Evolutionary conservation across 2,797 vertebrate species (phyloP), one percentile per base, ranked within the genome.

Genomic region (Salmo trutta): DNA sequence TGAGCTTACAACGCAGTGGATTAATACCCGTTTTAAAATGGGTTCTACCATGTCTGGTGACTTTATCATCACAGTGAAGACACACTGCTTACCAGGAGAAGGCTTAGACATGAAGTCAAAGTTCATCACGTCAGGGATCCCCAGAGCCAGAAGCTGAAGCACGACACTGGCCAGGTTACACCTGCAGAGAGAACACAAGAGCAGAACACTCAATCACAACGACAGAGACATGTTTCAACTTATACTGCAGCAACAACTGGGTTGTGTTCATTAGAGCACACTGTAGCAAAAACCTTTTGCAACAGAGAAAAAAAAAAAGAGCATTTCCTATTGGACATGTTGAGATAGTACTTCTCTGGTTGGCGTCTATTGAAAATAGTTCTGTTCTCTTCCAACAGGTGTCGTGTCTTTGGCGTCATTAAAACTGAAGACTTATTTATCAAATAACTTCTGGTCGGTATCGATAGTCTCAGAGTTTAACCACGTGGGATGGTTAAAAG

Each of bases 91-190:
- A 99, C 98, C 98, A 84, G 97, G 94, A 75, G 97, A 98, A 0
- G 98, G 98, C 83, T 96, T 99, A 75, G 98, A 98, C 95, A 99
- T 96, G 88, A 99, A 99, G 86, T 99, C 98, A 92, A 99, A 99
- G 81, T 96, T 96, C 74, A 96, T 95, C 81, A 99, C 95, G 0
- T 98, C 93, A 77, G 96, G 96, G 87, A 99, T 93, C 84, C 94
- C 96, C 83, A 99, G 89, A 31, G 97, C 98, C 76, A 99, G 93
- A 62, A 99, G 96, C 84, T 99, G 97, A 78, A 99, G 95, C 88
- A 99, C 90, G 77, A 99, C 97, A 0, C 95, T 90, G 0, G 96
- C 93, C 73, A 99, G 83, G 87, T 99, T 99, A 92, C 98, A 99
- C 91, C 98, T 99, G 84, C 70, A 86, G 59, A 62, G n/a, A 21